These are phyloP conservation scores for Macheiramphus alcinus DNA, from an alignment of 2,113 vertebrate species.

Conservation along the genomic window DNA sequence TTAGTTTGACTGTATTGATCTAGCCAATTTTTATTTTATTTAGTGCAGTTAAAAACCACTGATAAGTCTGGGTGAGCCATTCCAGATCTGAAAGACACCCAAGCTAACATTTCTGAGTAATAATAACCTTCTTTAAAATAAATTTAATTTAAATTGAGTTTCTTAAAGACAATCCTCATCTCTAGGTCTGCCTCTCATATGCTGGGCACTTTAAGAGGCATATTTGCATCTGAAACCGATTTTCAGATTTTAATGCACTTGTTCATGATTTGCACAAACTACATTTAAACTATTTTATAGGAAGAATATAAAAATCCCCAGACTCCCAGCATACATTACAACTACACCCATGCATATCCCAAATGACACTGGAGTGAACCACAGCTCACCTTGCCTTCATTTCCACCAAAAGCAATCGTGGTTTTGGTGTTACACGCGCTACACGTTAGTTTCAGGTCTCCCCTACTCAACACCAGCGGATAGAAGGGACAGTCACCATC, in stretches of 20 bases:
- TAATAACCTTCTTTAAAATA: neutral
- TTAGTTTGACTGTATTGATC: neutral
- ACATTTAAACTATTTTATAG: neutral
- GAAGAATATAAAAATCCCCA: neutral
- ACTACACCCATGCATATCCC: rapidly evolving
- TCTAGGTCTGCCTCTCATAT: neutral
- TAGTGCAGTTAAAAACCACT: neutral
- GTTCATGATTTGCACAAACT: neutral
- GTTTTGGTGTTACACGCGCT: neutral
- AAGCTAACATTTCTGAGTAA: neutral
- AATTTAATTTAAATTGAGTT: neutral
- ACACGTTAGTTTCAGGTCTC: neutral
- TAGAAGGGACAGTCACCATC: neutral
- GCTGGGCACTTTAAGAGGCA: neutral
- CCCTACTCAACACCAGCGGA: neutral
- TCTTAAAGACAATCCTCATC: neutral
- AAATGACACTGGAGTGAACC: neutral
- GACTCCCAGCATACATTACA: neutral
- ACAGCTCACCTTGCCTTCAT: neutral
- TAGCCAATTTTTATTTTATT: neutral
- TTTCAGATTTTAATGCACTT: neutral
- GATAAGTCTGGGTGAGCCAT: neutral
- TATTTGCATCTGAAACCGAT: neutral
- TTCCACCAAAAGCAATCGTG: neutral
- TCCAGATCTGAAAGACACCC: neutral